phyloP scores from a whole-genome alignment of 2,797 vertebrate genomes.

The Argyrosomus regius region DNA sequence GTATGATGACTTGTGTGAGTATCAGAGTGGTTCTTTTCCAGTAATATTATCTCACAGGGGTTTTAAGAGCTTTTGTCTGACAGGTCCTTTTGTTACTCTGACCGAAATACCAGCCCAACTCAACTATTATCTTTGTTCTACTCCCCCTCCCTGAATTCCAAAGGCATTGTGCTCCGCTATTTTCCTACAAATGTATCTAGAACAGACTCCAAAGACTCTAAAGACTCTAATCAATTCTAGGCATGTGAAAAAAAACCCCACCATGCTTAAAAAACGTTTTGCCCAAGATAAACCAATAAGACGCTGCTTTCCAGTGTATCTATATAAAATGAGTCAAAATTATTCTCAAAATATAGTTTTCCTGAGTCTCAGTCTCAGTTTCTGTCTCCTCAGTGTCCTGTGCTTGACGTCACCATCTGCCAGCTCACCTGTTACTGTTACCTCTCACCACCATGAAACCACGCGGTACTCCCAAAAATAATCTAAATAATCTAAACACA shows the following conservation, averaged over 20 bases:
- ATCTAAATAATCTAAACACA: not conserved
- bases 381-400: not conserved
- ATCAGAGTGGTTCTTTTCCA: constrained; percentile 51
- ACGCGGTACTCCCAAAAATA: not conserved
- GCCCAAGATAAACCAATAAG: not conserved
- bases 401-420: constrained; percentile 32
- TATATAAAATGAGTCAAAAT: not conserved
- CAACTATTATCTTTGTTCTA: constrained; percentile 65
- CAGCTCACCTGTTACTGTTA: constrained; percentile 23
- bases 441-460: constrained; percentile 10
- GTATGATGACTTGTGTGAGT: constrained; percentile 6
- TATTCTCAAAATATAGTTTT: not conserved
- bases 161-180: constrained; percentile 46
- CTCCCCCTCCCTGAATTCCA: constrained; percentile 79
- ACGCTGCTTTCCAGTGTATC: not conserved
- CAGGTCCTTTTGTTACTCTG: constrained; percentile 76
- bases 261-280: not conserved
- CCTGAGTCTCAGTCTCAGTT: not conserved
- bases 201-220: constrained; percentile 2
- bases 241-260: not conserved
- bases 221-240: not conserved
- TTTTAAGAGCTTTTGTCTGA: constrained; percentile 73
- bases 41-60: constrained; percentile 72
- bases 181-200: constrained; percentile 5
- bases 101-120: constrained; percentile 75